phyloP scores from a whole-genome alignment of 2,113 vertebrate species.

The Speoplatyrhinus poulsoni region DNA sequence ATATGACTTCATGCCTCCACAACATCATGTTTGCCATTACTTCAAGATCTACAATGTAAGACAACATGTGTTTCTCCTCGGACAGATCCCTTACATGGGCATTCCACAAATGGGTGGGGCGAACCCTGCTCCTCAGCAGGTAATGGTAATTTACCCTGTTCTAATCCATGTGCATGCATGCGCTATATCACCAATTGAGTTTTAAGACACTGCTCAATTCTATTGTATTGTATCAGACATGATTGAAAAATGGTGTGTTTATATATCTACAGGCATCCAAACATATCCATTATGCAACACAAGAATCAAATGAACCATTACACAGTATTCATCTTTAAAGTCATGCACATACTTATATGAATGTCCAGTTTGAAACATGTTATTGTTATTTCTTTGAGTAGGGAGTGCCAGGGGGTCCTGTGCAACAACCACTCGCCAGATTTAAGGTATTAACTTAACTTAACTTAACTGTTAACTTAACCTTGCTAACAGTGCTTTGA shows the following conservation, averaged over 20 bases:
- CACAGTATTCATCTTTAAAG: too few species aligned
- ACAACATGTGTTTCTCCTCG: background rate
- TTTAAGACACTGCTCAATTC: too few species aligned
- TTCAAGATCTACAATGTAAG: background rate
- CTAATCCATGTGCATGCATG: too few species aligned
- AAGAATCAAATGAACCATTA: too few species aligned
- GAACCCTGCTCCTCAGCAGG: slow-evolving; percentile 54
- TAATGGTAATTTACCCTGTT: slow-evolving; percentile 40
- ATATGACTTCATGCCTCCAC: background rate
- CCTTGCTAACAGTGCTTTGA: background rate
- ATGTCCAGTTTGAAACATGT: too few species aligned
- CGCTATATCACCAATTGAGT: too few species aligned
- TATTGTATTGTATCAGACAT: too few species aligned
- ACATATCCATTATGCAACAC: too few species aligned
- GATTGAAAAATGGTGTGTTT: too few species aligned
- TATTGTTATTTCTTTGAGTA: slow-evolving; percentile 11
- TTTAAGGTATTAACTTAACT: slow-evolving; percentile 55
- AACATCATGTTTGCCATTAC: background rate
- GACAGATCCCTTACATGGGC: slow-evolving; percentile 43
- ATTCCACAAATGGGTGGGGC: slow-evolving; percentile 53
- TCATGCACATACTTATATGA: too few species aligned
- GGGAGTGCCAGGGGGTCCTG: slow-evolving; percentile 37
- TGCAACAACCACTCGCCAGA: slow-evolving; percentile 49
- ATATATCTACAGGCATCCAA: too few species aligned
- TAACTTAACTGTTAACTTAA: background rate